Conservation (phyloP, 2,113 vertebrate species). For the Menidia beryllina region DNA sequence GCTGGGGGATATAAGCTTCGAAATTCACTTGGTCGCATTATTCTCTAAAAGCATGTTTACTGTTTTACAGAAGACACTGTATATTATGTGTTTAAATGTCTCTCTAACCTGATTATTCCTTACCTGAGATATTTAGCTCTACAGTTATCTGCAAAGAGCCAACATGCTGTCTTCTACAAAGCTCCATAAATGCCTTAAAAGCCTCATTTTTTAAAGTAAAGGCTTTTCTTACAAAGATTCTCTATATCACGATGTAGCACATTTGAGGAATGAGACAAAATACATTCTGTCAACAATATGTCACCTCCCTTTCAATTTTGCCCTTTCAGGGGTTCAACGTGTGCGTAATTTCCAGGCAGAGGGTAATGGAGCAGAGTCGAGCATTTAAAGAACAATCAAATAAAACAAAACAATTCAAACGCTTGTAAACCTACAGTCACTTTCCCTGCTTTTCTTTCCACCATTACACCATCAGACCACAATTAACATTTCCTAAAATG, state of each 20-base stretch:
- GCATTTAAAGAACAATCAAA: too few relatives aligned
- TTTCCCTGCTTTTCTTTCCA: not conserved
- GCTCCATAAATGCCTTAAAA: not conserved
- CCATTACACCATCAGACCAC: slow-evolving; percentile 10
- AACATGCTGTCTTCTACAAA: not conserved
- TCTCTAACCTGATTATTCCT: not conserved
- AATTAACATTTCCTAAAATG: slow-evolving; percentile 31
- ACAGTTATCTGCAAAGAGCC: not conserved
- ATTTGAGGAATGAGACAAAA: not conserved
- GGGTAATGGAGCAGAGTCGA: too few relatives aligned
- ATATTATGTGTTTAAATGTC: not conserved
- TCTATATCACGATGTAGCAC: not conserved
- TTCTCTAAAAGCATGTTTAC: slow-evolving; percentile 4
- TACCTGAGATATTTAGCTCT: not conserved
- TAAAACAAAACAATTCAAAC: too few relatives aligned
- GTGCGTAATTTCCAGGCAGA: too few relatives aligned
- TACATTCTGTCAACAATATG: too few relatives aligned
- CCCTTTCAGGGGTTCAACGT: too few relatives aligned
- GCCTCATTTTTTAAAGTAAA: not conserved
- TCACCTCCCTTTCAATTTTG: too few relatives aligned
- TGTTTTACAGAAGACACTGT: not conserved
- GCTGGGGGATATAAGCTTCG: slow-evolving; percentile 25
- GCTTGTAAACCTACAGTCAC: too few relatives aligned
- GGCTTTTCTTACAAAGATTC: not conserved
- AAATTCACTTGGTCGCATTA: slow-evolving; percentile 8